Evolutionary conservation across 1,140 invertebrate genomes (phyloP), one percentile per base, ranked within the genome.

Genomic region (Micrasema longulum): DNA sequence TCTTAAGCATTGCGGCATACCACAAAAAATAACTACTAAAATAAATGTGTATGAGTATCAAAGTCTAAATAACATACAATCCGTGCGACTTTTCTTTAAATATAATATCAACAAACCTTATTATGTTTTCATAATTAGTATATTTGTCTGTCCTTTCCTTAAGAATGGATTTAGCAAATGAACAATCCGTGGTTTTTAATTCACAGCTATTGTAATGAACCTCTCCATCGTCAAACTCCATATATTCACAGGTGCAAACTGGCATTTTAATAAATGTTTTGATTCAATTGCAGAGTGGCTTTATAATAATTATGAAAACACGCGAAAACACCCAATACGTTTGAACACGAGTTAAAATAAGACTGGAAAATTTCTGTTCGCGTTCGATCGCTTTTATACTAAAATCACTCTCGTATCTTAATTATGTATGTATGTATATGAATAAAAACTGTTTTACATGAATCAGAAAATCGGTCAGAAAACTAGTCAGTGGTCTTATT

Each of bases 191-290:
- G 14, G 12, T 22, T 16, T 76, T 76, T 5, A 71, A 16, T 57
- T 73, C 74, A 45, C 74, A 76, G 18, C 41, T 38, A 31, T 63
- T 64, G 47, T 73, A 64, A 23, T 73, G 67, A 1, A 62, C 35
- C 12, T 52, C 71, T 7, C 31, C 67, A 36, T 71, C 35, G 41
- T 71, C 71, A 23, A 69, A 66, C 31, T 73, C 64, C 53, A 64
- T 41, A 65, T 69, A 69, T 23, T 73, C 64, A 20, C 71, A 75
- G 20, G 70, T 72, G 38, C 71, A 73, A 41, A 52, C 47, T 23
- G 74, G 68, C 72, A 73, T 73, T 14, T 67, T 64, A 14, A 36
- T 57, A 38, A 9, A 36, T 35, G 26, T 16, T 35, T 57, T 31
- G 31, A 18, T 14, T 4, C n/a, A n/a, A n/a, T n/a, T n/a, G n/a